Evolutionary conservation across 2,113 vertebrate genomes (phyloP).

Genomic region (Heterochromis multidens): DNA sequence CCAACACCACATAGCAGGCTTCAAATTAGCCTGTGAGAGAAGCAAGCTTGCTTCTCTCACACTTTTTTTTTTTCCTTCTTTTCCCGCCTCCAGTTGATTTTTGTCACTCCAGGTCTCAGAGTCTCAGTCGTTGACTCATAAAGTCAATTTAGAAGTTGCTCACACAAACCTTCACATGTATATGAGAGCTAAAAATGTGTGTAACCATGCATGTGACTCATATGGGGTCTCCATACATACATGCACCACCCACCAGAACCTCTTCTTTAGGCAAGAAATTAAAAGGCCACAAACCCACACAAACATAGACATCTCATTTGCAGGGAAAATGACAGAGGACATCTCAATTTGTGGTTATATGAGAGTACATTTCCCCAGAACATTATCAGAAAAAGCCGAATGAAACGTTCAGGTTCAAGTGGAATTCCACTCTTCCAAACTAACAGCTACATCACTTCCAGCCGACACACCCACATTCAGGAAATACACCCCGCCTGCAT

Average conservation of each 20-base stretch:
- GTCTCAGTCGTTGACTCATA: constrained; percentile 57
- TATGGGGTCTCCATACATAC: constrained; percentile 25
- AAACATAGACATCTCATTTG: constrained; percentile 32
- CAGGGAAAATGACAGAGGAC: constrained; percentile 32
- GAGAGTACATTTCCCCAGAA: neutral
- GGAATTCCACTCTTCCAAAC: constrained; percentile 12
- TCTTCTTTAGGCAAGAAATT: constrained; percentile 42
- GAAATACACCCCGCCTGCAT: constrained; percentile 72
- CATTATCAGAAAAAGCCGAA: neutral
- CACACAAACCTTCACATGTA: constrained; percentile 6
- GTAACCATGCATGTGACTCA: constrained; percentile 34
- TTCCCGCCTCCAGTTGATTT: constrained; percentile 37
- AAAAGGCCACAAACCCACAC: constrained; percentile 58
- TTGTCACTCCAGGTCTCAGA: constrained; percentile 38
- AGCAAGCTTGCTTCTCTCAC: constrained; percentile 26
- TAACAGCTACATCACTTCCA: neutral
- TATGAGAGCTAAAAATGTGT: constrained; percentile 13
- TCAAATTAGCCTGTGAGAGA: constrained; percentile 48
- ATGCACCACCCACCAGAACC: constrained; percentile 22
- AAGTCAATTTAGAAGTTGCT: constrained; percentile 51
- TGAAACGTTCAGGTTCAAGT: constrained; percentile 36
- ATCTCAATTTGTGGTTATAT: constrained; percentile 13
- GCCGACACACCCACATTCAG: constrained; percentile 59
- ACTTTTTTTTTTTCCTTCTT: neutral
- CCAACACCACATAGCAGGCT: constrained; percentile 41